Base-by-base conservation (phyloP, 2,797 vertebrate genomes). In the Halcyon smyrnensis region DNA sequence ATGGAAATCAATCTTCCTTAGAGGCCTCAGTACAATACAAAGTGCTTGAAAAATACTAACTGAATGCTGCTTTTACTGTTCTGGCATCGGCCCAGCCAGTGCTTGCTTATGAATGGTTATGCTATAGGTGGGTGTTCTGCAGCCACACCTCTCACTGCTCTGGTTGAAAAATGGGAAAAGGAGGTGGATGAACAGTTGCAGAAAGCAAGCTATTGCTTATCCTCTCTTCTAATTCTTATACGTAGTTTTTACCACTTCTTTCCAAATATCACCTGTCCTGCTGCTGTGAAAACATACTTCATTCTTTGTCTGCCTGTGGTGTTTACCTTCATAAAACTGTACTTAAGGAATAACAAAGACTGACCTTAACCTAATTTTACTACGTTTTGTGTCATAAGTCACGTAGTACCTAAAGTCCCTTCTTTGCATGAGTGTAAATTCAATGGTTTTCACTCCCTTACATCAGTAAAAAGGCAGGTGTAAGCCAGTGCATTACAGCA, bases 21-120 rank as follows among this genome's bases (percentile, higher is more conserved):
- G 65, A 87, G 82, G 74, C 27, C 59, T 91, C 43, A 91, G 41
- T 92, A 73, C 79, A 94, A 79, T 79, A 83, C 43, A 77, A 59
- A 94, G 91, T 81, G 68, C 92, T 96, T 92, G 87, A 95, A 95
- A 95, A 96, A 93, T 91, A 84, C 60, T 69, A 59, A 89, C 32
- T 75, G 86, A 90, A 63, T 62, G 57, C 39, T 84, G 75, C 90
- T 94, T 87, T 96, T 97, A 87, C 62, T 90, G 77, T 69, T 87
- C 67, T 96, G 93, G 81, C 91, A 64, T 77, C 13, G 5, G 36
- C 64, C 88, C 92, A 92, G 68, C 12, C 78, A 70, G 8, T 87
- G 73, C 43, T 94, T 7, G 3, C 41, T 81, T 94, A 67, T 0
- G 18, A 57, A 71, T 67, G 21, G 46, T 77, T 87, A 34, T 81